Conservation (phyloP, 2,113 vertebrate species). For the Pedionomus torquatus region DNA sequence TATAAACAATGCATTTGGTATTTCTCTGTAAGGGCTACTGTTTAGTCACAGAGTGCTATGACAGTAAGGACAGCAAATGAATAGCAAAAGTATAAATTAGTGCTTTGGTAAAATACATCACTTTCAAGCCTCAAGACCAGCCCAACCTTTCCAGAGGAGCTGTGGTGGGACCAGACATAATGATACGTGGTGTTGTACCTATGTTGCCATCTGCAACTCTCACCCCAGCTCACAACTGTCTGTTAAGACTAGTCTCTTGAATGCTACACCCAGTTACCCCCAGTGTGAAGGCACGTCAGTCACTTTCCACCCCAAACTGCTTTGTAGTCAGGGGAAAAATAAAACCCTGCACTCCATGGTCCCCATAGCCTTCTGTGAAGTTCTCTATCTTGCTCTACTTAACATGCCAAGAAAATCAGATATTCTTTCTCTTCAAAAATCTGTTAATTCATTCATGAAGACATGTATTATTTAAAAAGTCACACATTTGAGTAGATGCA, state of each 20-base stretch:
- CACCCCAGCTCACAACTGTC: background rate
- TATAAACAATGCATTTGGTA: background rate
- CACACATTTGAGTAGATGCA: constrained; percentile 2
- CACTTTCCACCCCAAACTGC: background rate
- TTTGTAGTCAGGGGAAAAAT: constrained; percentile 18
- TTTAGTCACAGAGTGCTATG: background rate
- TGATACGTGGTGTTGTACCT: background rate
- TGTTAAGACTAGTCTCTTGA: background rate
- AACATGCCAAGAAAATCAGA: constrained; percentile 40
- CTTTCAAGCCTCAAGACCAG: background rate
- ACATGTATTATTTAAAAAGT: constrained; percentile 58
- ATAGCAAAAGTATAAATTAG: background rate
- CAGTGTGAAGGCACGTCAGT: background rate
- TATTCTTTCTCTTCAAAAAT: constrained; percentile 49
- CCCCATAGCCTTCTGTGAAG: constrained; percentile 13
- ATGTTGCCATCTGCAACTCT: background rate
- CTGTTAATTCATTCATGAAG: constrained; percentile 63
- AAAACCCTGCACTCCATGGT: background rate
- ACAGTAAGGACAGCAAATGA: background rate
- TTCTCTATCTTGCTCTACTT: background rate
- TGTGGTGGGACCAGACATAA: background rate
- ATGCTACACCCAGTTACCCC: background rate
- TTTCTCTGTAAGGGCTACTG: background rate
- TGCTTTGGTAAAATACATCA: background rate
- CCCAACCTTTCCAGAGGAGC: background rate